These are phyloP conservation scores for Heliconius aoede DNA, from an alignment of 2,888 invertebrate species.

Conservation along the genomic window DNA sequence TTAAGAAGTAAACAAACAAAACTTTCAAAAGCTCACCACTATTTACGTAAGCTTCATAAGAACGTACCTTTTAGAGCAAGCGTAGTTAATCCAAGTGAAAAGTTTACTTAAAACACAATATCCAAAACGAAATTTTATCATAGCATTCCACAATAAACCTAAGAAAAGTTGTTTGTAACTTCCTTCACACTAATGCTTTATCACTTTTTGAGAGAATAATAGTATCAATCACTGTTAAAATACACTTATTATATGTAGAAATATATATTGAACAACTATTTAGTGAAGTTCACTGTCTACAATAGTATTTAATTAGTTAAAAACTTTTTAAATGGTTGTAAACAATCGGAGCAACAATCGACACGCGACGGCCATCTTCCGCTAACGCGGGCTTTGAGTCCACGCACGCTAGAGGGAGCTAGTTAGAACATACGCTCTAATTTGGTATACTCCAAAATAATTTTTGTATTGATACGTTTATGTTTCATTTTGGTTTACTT, in stretches of 20 bases:
- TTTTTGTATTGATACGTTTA: conserved; percentile 4
- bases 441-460: not conserved
- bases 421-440: conserved; percentile 15
- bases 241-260: conserved; percentile 55
- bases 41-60: conserved; percentile 49
- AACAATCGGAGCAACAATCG: conserved; percentile 78
- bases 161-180: conserved; percentile 77
- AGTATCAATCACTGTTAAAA: conserved; percentile 58
- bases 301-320: conserved; percentile 60
- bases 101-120: conserved; percentile 65
- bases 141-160: conserved; percentile 76
- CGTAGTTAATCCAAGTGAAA: conserved; percentile 61
- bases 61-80: conserved; percentile 66
- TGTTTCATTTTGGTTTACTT: not conserved
- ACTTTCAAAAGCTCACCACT: conserved; percentile 64
- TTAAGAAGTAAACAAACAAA: conserved; percentile 75
- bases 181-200: conserved; percentile 67
- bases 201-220: conserved; percentile 75
- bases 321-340: conserved; percentile 75
- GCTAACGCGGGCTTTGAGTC: conserved; percentile 73
- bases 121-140: conserved; percentile 74
- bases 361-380: conserved; percentile 83
- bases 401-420: conserved; percentile 69
- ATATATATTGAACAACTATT: conserved; percentile 57
- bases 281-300: conserved; percentile 59